phyloP scores from a whole-genome alignment of 1,140 invertebrate species.

The Drosophila neocordata region DNA sequence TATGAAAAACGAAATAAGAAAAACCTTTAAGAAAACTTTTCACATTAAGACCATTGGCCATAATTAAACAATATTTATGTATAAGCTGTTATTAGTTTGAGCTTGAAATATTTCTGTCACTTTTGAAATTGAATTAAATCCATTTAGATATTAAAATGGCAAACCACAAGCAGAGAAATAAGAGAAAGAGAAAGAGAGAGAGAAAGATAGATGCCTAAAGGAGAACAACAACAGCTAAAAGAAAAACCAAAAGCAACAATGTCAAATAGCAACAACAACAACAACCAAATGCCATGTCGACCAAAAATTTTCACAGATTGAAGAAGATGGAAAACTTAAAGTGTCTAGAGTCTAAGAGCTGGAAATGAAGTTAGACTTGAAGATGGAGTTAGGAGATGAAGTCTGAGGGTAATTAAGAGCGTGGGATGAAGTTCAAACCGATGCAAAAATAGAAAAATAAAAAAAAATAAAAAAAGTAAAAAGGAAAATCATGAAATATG shows the following conservation, averaged over 20 bases:
- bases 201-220: background rate
- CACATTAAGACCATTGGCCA: constrained; percentile 9
- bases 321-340: constrained; percentile 6
- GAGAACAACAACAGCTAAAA: background rate
- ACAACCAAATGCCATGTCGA: background rate
- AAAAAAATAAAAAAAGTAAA: constrained; percentile 42
- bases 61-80: background rate
- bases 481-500: constrained; percentile 60
- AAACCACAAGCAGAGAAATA: background rate
- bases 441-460: constrained; percentile 16
- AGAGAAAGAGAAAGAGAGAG: no score
- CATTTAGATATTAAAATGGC: constrained; percentile 3
- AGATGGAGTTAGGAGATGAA: constrained; percentile 1
- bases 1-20: background rate
- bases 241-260: background rate
- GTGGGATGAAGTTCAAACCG: constrained; percentile 55
- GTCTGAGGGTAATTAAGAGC: constrained; percentile 54
- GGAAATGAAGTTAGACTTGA: background rate
- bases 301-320: constrained; percentile 11
- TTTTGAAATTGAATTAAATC: background rate
- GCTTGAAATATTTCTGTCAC: background rate
- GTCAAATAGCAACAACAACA: background rate
- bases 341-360: background rate
- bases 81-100: background rate
- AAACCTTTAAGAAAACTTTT: background rate